These are phyloP conservation scores for Riptortus pedestris DNA, from an alignment of 1,140 invertebrate species.

Conservation along the genomic window DNA sequence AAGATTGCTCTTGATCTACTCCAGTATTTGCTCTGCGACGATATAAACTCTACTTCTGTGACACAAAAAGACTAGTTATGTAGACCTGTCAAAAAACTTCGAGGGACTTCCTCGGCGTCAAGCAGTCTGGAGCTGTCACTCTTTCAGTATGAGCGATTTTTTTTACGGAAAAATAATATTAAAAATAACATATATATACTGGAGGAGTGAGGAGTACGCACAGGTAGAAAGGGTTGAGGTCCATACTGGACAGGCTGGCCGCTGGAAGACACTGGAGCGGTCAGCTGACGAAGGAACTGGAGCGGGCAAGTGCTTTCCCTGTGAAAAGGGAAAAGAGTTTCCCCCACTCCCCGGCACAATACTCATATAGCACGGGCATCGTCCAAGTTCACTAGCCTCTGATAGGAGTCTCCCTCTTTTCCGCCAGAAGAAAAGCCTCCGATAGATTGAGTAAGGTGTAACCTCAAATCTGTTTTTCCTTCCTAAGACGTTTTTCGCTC, in stretches of 20 bases:
- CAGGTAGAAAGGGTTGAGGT: not conserved
- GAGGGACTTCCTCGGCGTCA: not conserved
- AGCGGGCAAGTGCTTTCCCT: not conserved
- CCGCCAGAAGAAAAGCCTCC: no score
- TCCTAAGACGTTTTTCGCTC: no score
- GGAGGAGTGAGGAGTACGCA: not conserved
- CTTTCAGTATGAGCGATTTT: not conserved
- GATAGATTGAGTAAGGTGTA: no score
- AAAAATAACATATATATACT: not conserved
- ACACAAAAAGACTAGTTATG: not conserved
- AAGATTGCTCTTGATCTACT: no score
- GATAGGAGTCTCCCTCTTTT: no score
- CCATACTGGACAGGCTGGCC: not conserved
- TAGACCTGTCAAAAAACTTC: not conserved
- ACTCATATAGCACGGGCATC: no score
- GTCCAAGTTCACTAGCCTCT: no score
- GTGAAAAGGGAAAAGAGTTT: not conserved
- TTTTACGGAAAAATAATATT: not conserved
- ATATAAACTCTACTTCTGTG: not conserved
- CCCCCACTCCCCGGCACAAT: no score
- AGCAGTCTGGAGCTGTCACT: not conserved
- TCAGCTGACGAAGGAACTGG: not conserved
- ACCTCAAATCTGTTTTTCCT: no score
- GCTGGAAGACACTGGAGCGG: not conserved
- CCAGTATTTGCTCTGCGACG: no score